Base-by-base conservation (phyloP, 2,888 invertebrate genomes). In the Tortrix viridana region DNA sequence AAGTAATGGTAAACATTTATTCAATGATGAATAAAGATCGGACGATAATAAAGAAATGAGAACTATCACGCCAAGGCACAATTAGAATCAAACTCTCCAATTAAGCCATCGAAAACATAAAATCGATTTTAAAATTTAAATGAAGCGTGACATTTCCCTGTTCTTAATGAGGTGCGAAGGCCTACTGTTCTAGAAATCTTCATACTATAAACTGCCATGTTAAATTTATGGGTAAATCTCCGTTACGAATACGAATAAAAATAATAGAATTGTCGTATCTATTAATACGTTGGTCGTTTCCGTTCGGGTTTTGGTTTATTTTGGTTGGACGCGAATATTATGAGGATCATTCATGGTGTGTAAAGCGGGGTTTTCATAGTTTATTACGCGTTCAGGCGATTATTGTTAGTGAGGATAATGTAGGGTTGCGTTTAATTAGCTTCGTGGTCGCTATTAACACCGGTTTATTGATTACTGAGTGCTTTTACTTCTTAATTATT, bases 211-310 rank as follows among this genome's bases (percentile, higher is more conserved):
- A 80, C 79, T 81, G 83, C 80, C 84, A 81, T 77, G 79, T 71
- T 78, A 84, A 85, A 89, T 89, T 89, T 89, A 88, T 85, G 87
- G 84, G 81, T 87, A 84, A 87, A 89, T 85, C 88, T 84, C 86
- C 75, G 89, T 88, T 88, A 89, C 88, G 89, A 91, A 91, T 90
- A 91, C 87, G 89, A 91, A 91, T 91, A 91, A 92, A 92, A 92
- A 92, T 91, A 92, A 92, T 91, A 91, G 90, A 90, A 91, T 90
- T 90, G 89, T 91, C 88, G 88, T 85, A 79, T 90, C 91, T 91
- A 91, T 90, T 90, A 91, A 92, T 92, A 90, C 81, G 82, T 81
- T 86, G 83, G 83, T 82, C 88, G 89, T 88, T 92, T 92, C 91
- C 91, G 91, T 86, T 89, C 85, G 84, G 73, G 76, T 86, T 84